These are phyloP conservation scores for Xiphorhynchus erythropygius DNA, from an alignment of 2,797 vertebrate species.

Conservation along the genomic window DNA sequence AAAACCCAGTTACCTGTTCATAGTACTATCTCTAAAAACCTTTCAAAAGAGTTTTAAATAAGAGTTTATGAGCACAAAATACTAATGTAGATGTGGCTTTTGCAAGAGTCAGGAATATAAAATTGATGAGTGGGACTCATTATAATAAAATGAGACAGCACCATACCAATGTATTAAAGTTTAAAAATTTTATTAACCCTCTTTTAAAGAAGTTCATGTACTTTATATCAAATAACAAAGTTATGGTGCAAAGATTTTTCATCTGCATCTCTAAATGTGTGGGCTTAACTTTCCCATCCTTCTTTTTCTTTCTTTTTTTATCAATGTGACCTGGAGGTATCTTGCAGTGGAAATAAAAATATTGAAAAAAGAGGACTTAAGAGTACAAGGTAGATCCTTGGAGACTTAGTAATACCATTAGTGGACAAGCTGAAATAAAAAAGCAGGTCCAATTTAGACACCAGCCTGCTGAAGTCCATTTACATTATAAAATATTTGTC, in stretches of 20 bases:
- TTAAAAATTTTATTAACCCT: not conserved
- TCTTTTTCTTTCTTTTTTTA: not conserved
- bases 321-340: conserved; percentile 50
- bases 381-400: conserved; percentile 42
- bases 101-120: not conserved
- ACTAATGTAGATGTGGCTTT: not conserved
- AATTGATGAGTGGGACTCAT: conserved; percentile 7
- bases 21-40: not conserved
- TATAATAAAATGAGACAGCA: not conserved
- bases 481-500: conserved; percentile 73
- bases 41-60: not conserved
- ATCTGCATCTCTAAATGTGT: not conserved
- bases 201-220: not conserved
- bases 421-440: conserved; percentile 54
- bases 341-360: conserved; percentile 57
- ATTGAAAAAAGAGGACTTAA: conserved; percentile 42
- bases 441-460: conserved; percentile 19
- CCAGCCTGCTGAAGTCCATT: conserved; percentile 54
- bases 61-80: not conserved
- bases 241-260: not conserved
- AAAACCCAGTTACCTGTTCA: not conserved
- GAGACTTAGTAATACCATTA: conserved; percentile 72
- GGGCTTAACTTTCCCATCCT: not conserved
- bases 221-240: not conserved
- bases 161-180: not conserved